Conservation (phyloP, 2,113 vertebrate species). For the Benitochromis conjunctus region DNA sequence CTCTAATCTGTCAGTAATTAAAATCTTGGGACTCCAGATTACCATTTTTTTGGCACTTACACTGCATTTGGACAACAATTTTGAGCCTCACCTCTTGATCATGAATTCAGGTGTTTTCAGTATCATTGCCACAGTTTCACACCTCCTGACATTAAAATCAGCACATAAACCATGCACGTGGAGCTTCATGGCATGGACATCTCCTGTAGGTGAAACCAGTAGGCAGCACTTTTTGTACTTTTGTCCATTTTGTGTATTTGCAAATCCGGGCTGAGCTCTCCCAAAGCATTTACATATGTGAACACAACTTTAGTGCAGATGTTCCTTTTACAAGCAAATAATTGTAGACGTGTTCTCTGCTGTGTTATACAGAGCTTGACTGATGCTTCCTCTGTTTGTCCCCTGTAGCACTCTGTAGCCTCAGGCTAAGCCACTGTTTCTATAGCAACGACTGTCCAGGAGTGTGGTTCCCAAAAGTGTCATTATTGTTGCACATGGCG, state of each 20-base stretch:
- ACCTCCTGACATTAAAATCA: background rate
- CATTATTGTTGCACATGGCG: background rate
- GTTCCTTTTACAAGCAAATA: slow-evolving; percentile 10
- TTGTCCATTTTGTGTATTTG: background rate
- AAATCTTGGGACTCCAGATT: background rate
- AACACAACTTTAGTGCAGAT: background rate
- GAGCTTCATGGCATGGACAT: background rate
- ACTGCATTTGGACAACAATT: background rate
- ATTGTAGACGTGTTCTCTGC: background rate
- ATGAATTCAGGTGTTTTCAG: background rate
- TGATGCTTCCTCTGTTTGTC: slow-evolving; percentile 35
- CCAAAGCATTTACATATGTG: background rate
- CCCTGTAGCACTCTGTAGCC: slow-evolving; percentile 37
- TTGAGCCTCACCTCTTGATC: background rate
- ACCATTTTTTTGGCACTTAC: background rate
- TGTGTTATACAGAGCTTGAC: slow-evolving; percentile 16
- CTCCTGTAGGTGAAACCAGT: background rate
- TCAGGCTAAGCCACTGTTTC: slow-evolving; percentile 50
- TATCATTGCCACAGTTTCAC: background rate
- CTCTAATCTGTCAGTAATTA: too few relatives aligned
- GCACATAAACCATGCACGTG: background rate
- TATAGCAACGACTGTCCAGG: slow-evolving; percentile 46
- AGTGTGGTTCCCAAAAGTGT: slow-evolving; percentile 23
- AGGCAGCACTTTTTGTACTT: background rate
- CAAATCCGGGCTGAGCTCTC: background rate